A percentile compares a stretch with the other conserved stretches of the same genome.
These are phyloP conservation scores for Siphamia tubifer DNA, from an alignment of 2,113 vertebrate species.

Conservation along the genomic window DNA sequence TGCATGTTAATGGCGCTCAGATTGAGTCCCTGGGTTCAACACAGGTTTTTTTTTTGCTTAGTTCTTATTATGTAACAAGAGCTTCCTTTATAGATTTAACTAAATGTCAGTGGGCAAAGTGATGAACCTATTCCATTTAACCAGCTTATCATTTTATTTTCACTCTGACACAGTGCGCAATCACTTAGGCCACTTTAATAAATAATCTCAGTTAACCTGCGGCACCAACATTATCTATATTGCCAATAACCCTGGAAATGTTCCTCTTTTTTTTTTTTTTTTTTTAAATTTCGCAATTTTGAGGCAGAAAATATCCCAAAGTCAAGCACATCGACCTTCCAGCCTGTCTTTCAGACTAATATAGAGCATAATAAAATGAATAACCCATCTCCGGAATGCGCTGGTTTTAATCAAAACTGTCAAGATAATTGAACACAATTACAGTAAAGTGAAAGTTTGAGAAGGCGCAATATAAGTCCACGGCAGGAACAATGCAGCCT, in stretches of 20 bases:
- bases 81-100: constrained; percentile 48
- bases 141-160: constrained; percentile 38
- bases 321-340: constrained; percentile 21
- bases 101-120: constrained; percentile 52
- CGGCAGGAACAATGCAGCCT: constrained; percentile 60
- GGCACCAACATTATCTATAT: constrained; percentile 2
- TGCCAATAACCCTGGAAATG: constrained; percentile 12
- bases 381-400: constrained; percentile 45
- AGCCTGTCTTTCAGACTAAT: constrained; percentile 17
- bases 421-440: constrained; percentile 76
- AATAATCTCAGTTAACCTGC: constrained; percentile 21
- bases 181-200: constrained; percentile 29
- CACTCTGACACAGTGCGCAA: constrained; percentile 13
- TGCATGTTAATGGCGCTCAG: constrained; percentile 91
- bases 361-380: constrained; percentile 33
- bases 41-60: constrained; percentile 36
- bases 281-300: constrained; percentile 8
- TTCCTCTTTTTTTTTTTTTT: constrained; percentile 1
- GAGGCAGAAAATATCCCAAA: constrained; percentile 3
- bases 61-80: constrained; percentile 70
- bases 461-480: constrained; percentile 37
- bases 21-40: constrained; percentile 84
- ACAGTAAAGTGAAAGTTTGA: constrained; percentile 67
- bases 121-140: constrained; percentile 51
- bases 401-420: constrained; percentile 71